phyloP scores from a whole-genome alignment of 2,888 invertebrate species.

The Dicyrtomina minuta region DNA sequence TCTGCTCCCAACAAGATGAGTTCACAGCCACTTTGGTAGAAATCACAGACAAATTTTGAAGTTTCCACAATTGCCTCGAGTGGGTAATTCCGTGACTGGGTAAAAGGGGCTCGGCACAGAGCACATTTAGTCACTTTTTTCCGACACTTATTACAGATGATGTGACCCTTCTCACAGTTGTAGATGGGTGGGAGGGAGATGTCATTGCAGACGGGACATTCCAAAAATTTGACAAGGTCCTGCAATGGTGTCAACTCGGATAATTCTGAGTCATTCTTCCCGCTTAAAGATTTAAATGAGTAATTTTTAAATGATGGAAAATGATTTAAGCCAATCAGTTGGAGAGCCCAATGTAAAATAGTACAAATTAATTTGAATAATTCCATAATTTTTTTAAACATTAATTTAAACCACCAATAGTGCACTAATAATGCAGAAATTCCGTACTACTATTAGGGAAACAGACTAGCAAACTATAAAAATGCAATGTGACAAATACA shows the following conservation, averaged over 20 bases:
- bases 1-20: background rate
- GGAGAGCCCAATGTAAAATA: too few relatives aligned
- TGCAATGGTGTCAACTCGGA: conserved; percentile 11
- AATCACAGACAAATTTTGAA: conserved; percentile 24
- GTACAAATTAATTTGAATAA: too few relatives aligned
- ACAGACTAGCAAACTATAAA: too few relatives aligned
- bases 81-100: conserved; percentile 17
- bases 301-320: too few relatives aligned
- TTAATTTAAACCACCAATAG: too few relatives aligned
- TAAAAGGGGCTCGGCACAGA: conserved; percentile 1
- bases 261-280: too few relatives aligned
- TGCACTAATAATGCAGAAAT: too few relatives aligned
- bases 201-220: conserved; percentile 20
- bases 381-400: too few relatives aligned
- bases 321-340: too few relatives aligned
- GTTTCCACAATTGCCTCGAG: conserved; percentile 22
- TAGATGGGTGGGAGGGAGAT: conserved; percentile 15
- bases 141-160: conserved; percentile 12
- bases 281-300: too few relatives aligned
- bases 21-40: conserved; percentile 12
- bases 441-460: too few relatives aligned
- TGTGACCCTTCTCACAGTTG: conserved; percentile 21
- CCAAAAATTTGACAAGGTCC: conserved; percentile 13
- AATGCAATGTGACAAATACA: too few relatives aligned
- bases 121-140: conserved; percentile 15